Percentiles rank a stretch among this genome's conserved stretches.
These are phyloP conservation scores for Rallus crepitans DNA, from an alignment of 2,797 vertebrate species.

Conservation along the genomic window DNA sequence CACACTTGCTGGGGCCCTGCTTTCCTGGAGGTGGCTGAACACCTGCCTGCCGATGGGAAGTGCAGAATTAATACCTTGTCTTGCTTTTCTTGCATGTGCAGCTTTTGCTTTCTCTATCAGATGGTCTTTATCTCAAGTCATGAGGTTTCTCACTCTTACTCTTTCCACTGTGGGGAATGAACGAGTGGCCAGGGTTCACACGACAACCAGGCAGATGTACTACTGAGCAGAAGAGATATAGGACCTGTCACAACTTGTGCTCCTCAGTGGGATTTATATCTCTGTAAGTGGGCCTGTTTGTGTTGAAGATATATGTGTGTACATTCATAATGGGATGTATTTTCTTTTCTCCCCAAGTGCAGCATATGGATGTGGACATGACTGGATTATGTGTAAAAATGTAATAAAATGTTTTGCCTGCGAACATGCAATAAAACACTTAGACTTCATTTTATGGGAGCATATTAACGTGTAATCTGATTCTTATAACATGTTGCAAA, in stretches of 20 bases:
- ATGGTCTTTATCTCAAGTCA: too few species aligned
- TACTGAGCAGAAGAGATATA: not conserved
- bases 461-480: conserved; percentile 10
- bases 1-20: too few species aligned
- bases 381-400: not conserved
- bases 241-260: not conserved
- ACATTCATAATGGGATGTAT: not conserved
- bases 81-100: too few species aligned
- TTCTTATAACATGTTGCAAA: conserved; percentile 21
- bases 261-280: not conserved
- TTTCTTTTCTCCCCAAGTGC: not conserved
- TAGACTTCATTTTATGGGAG: conserved; percentile 32
- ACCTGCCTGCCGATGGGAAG: too few species aligned
- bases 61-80: too few species aligned
- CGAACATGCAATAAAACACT: not conserved
- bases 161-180: too few species aligned
- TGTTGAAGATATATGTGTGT: not conserved
- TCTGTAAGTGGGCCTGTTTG: not conserved
- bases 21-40: too few species aligned
- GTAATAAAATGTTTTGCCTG: conserved; percentile 17
- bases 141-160: too few species aligned
- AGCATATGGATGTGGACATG: not conserved
- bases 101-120: too few species aligned
- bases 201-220: not conserved
- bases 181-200: too few species aligned